A percentile compares a stretch with the other conserved stretches of the same genome.
Evolutionary conservation across 1,140 invertebrate genomes (phyloP).

Genomic region (Latrodectus geometricus): DNA sequence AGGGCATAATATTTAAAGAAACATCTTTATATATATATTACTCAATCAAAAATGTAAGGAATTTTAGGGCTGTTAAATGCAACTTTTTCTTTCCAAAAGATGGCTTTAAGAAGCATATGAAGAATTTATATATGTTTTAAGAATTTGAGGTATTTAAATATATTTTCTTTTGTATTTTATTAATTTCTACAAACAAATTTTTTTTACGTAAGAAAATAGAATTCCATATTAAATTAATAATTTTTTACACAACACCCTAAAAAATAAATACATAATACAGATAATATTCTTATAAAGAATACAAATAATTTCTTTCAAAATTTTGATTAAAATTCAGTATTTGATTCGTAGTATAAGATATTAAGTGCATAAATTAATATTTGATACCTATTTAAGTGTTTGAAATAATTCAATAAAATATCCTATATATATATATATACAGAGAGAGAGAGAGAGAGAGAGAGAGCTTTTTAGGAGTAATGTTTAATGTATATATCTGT

Average conservation of each 20-base stretch:
- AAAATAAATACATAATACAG: too few species aligned
- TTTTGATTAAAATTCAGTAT: too few species aligned
- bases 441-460: too few species aligned
- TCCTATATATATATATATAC: too few species aligned
- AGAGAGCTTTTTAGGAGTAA: too few species aligned
- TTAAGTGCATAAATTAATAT: too few species aligned
- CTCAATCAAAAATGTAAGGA: slow-evolving; percentile 46
- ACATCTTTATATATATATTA: slow-evolving; percentile 31
- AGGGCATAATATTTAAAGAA: slow-evolving; percentile 34
- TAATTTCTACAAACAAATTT: not conserved
- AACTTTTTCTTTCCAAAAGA: slow-evolving; percentile 11
- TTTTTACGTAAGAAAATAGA: not conserved
- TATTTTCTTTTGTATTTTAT: not conserved
- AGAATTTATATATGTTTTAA: slow-evolving; percentile 1
- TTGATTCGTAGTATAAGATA: too few species aligned
- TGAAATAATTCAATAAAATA: too few species aligned
- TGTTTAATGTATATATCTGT: too few species aligned
- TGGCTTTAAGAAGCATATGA: not conserved
- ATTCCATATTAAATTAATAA: not conserved
- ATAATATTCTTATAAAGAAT: too few species aligned
- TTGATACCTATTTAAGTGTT: too few species aligned
- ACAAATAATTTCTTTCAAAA: too few species aligned
- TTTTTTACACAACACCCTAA: not conserved
- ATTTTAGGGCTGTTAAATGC: slow-evolving; percentile 8
- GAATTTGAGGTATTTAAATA: not conserved